Evolutionary conservation across 2,888 invertebrate genomes (phyloP), one percentile per base, ranked within the genome.

Genomic region (Druceiella hillmani): DNA sequence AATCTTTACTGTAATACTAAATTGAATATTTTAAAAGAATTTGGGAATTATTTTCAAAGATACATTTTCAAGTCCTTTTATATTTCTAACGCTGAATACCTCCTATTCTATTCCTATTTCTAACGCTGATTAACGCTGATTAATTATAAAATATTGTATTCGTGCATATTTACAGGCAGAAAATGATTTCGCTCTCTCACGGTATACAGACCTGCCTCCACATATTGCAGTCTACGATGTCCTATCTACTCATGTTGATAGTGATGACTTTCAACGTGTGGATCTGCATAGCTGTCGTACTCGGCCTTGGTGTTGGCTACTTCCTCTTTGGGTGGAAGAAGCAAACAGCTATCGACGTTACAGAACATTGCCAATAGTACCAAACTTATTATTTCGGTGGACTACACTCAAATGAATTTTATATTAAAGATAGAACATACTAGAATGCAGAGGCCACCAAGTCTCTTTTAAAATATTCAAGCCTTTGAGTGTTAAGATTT

Each of bases 191-290:
- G 31, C 58, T 72, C 50, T 81, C 83, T 56, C 94, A 95, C 66
- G 65, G 80, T 36, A 74, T 84, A 48, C 94, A 95, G 64, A 93
- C 94, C 9, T 56, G 82, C 30, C 76, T 95, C 6, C 93, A 95
- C 65, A 76, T 93, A 50, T 54, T 94, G 3, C 94, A 94, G 64
- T 85, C 95, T 49, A 79, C 88, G 7, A 67, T 92, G 37, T 91
- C 92, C 38, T 94, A 95, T 68, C 78, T 92, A 53, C 79, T 95
- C 17, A 95, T 95, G 95, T 66, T 95, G 66, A 87, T 94, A 52
- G 94, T 95, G 69, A 95, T 95, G 95, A 95, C 94, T 1, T 95
- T 92, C 78, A 95, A 95, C 62, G 83, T 87, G 24, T 95, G 90
- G 88, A 78, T 95, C 36, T 93, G 93, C 59, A 51, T 92, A 27